These are phyloP conservation scores for Ligdia adustata DNA, from an alignment of 2,888 invertebrate genomes.

Conservation along the genomic window DNA sequence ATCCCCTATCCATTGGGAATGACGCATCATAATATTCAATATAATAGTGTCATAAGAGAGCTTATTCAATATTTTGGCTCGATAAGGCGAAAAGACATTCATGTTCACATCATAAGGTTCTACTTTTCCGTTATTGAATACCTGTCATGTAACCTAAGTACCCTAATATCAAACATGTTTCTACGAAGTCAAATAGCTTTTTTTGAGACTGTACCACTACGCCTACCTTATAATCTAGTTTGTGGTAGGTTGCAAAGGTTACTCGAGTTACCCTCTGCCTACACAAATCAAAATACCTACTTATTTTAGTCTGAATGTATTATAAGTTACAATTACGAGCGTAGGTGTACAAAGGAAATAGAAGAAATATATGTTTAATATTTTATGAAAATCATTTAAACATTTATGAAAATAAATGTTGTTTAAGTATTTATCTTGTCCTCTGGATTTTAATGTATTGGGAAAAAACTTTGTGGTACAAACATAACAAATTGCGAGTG, in stretches of 20 bases:
- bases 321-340: no score
- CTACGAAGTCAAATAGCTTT: no score
- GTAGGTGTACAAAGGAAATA: background rate
- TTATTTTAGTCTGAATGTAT: background rate
- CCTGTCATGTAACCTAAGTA: background rate
- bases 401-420: no score
- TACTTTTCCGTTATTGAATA: background rate
- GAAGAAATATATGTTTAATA: no score
- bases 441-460: no score
- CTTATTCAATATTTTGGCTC: conserved; percentile 24
- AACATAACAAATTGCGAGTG: no score
- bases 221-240: background rate
- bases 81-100: conserved; percentile 1
- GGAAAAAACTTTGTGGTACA: no score
- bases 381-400: no score
- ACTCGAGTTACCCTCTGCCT: background rate
- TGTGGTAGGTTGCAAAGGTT: background rate
- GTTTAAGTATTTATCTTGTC: no score
- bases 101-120: background rate
- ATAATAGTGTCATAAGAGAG: conserved; percentile 23
- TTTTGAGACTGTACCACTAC: no score
- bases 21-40: conserved; percentile 26
- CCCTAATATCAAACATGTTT: background rate
- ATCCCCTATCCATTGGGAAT: conserved; percentile 25
- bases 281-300: background rate